Evolutionary conservation across 2,113 vertebrate genomes (phyloP), one percentile per base, ranked within the genome.

Genomic region (Phylloscopus whistleri): DNA sequence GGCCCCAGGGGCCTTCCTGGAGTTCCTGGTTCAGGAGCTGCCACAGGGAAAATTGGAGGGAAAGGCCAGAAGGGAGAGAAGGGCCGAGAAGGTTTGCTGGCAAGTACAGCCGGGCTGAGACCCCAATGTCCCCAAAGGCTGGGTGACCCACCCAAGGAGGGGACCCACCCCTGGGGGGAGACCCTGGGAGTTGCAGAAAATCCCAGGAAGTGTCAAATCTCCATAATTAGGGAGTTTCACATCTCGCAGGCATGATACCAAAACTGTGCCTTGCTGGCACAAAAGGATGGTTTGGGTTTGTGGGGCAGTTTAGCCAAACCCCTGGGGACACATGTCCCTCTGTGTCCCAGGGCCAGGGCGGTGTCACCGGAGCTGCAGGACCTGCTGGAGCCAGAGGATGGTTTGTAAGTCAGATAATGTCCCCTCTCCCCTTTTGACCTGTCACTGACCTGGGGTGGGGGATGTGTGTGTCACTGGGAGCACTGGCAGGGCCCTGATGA

Each of bases 21-120:
- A 74, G 89, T 49, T 15, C 98, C 98, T 2, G 99, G 99, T 9
- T 92, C 93, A 0, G 98, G 97, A 97, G 98, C 98, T 70, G 68
- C 84, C 27, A 87, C 94, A 0, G 98, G 99, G 44, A 90, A 97
- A 30, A 91, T 83, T 31, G 98, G 99, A 43, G 81, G 90, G 58
- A 97, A 96, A 74, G 98, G 98, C 17, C 84, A 56, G 24, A 98
- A 98, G 87, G 99, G 98, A 67, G 98, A 98, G 66, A 99, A 98
- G 95, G 98, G 99, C 37, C 95, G 97, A 76, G 77, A 97, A 59
- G 98, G 98, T 88, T 95, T 98, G 46, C 93, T 97, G 98, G 98
- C 98, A 87, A 98, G 98, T 97, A 85, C 81, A 75, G n/a, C 33
- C 39, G 62, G 20, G 48, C 74, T 22, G 37, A 28, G 41, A 14